Percentiles rank a stretch among this genome's conserved stretches.
Evolutionary conservation across 1,140 invertebrate species (phyloP).

Genomic region (Physella acuta): DNA sequence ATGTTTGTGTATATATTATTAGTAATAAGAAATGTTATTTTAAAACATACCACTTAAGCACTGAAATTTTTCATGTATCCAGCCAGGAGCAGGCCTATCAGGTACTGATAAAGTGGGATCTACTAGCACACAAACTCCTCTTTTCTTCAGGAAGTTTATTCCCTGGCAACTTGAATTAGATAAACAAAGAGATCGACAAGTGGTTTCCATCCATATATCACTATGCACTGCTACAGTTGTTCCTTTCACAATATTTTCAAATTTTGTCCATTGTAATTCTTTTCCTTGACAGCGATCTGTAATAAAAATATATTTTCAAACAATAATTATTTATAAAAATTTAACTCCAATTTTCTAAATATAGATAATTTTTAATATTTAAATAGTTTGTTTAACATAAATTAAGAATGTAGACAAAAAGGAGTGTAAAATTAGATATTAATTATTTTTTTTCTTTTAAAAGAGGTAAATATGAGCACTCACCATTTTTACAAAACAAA

Average conservation of each 20-base stretch:
- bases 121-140: constrained; percentile 26
- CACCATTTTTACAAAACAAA: constrained; percentile 1
- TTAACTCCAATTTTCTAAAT: too few relatives aligned
- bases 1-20: neutral
- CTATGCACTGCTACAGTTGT: constrained; percentile 11
- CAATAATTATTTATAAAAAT: too few relatives aligned
- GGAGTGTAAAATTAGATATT: too few relatives aligned
- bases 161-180: constrained; percentile 24
- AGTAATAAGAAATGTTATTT: constrained; percentile 4
- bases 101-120: neutral
- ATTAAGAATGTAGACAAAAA: too few relatives aligned
- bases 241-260: constrained; percentile 7
- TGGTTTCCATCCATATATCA: constrained; percentile 31
- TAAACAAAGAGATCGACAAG: constrained; percentile 31
- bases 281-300: constrained; percentile 35
- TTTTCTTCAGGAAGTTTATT: constrained; percentile 27
- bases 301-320: constrained; percentile 12
- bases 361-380: too few relatives aligned
- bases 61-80: constrained; percentile 31
- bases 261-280: constrained; percentile 30
- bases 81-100: constrained; percentile 26
- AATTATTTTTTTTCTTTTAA: too few relatives aligned
- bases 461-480: too few relatives aligned
- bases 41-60: constrained; percentile 32
- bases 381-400: too few relatives aligned